Conservation (phyloP, 2,888 invertebrate genomes). For the Trachelus tabidus region DNA sequence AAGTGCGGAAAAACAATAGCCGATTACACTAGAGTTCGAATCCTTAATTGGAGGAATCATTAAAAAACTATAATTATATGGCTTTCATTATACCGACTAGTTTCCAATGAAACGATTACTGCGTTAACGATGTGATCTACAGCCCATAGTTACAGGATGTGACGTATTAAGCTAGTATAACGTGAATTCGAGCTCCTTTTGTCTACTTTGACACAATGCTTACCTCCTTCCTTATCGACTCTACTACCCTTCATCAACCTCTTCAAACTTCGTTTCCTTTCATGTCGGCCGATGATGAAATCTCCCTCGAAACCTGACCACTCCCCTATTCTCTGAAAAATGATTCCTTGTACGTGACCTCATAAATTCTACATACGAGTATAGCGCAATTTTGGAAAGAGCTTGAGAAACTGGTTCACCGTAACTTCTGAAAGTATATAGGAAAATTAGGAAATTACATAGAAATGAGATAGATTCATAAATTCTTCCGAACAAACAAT, state of each 20-base stretch:
- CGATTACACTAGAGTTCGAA: not conserved
- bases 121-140: not conserved
- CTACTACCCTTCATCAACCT: not conserved
- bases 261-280: not conserved
- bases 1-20: not conserved
- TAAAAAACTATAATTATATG: not conserved
- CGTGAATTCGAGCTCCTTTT: not conserved
- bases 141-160: not conserved
- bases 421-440: not conserved
- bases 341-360: not conserved
- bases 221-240: not conserved
- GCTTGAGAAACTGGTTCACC: not conserved
- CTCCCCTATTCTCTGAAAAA: not conserved
- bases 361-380: not conserved
- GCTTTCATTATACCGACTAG: not conserved
- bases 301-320: not conserved
- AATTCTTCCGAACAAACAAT: not conserved
- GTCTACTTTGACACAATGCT: not conserved
- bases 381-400: not conserved
- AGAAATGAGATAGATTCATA: not conserved
- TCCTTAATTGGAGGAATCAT: not conserved
- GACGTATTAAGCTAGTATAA: not conserved
- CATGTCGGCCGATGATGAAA: not conserved
- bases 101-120: not conserved
- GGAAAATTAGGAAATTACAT: not conserved